Evolutionary conservation across 2,113 vertebrate genomes (phyloP).

Genomic region (Gobiocypris rarus): DNA sequence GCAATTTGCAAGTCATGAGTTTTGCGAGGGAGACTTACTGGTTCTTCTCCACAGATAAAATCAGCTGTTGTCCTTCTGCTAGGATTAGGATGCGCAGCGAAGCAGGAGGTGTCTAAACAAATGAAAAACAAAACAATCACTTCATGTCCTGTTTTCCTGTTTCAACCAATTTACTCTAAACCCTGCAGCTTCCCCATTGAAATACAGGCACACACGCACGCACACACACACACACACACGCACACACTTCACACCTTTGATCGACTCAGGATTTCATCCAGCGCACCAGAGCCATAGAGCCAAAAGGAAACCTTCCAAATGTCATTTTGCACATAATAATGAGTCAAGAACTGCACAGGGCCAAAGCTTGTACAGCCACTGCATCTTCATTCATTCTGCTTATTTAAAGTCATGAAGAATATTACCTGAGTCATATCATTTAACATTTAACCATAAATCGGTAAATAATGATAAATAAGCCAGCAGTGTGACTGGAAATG

Average conservation of each 20-base stretch:
- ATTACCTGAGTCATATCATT: background rate
- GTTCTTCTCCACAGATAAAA: slow-evolving; percentile 87
- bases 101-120: slow-evolving; percentile 83
- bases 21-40: slow-evolving; percentile 72
- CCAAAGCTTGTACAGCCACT: slow-evolving; percentile 6
- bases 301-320: slow-evolving; percentile 11
- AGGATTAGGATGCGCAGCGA: slow-evolving; percentile 80
- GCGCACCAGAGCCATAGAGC: background rate
- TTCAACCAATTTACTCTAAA: slow-evolving; percentile 25
- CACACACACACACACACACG: background rate
- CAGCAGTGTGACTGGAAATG: background rate
- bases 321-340: slow-evolving; percentile 45
- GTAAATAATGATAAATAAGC: background rate
- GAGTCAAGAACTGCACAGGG: slow-evolving; percentile 2
- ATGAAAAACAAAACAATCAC: slow-evolving; percentile 46
- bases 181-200: background rate
- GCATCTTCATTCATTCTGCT: background rate
- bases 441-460: background rate
- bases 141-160: slow-evolving; percentile 29
- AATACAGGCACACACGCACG: background rate
- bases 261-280: background rate
- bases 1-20: background rate
- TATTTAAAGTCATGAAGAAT: background rate
- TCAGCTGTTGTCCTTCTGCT: slow-evolving; percentile 78
- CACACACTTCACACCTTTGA: slow-evolving; percentile 12